These are phyloP conservation scores for Lasioglossum vierecki DNA, from an alignment of 2,888 invertebrate genomes.

Conservation along the genomic window DNA sequence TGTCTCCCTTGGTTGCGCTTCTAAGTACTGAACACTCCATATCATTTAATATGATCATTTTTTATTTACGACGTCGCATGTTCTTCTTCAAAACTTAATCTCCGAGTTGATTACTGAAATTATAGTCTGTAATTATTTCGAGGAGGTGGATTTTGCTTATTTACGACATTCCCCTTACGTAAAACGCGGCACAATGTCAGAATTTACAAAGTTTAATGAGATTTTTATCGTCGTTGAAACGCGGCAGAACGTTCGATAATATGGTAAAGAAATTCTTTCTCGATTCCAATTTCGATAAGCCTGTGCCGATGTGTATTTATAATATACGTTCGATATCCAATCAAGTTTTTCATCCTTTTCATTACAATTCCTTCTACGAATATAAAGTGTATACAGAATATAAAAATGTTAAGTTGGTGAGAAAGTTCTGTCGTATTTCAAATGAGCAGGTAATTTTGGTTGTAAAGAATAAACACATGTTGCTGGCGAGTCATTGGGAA, in stretches of 20 bases:
- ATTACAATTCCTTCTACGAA: neutral
- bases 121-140: neutral
- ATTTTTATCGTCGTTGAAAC: neutral
- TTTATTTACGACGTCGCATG: neutral
- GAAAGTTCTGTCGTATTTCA: no score
- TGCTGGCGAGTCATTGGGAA: no score
- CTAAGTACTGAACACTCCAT: neutral
- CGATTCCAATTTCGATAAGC: neutral
- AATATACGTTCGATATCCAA: neutral
- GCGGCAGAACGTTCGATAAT: neutral
- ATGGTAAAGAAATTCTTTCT: neutral
- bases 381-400: no score
- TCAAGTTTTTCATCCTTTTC: neutral
- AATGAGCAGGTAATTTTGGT: no score
- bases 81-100: neutral
- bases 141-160: neutral
- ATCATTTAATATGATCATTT: neutral
- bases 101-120: neutral
- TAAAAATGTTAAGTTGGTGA: no score
- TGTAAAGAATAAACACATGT: no score
- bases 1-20: neutral
- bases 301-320: neutral
- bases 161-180: neutral
- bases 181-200: neutral
- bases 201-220: neutral